Base-by-base conservation (phyloP, 2,888 invertebrate genomes). In the Lymantria monacha region DNA sequence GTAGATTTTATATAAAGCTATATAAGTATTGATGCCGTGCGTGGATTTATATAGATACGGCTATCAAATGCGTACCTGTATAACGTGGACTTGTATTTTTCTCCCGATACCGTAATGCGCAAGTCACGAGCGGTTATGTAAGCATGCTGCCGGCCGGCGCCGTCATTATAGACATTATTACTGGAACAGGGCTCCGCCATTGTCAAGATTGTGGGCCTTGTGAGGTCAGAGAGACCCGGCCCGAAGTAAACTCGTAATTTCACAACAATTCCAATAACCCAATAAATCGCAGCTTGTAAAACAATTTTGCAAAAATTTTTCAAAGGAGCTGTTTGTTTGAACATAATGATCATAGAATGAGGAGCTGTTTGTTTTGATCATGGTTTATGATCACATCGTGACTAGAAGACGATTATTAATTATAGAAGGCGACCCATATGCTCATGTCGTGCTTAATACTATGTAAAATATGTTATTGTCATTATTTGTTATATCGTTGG, bases 201-300 rank as follows among this genome's bases (percentile, higher is more conserved):
- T 90, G 91, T 89, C 89, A 89, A 91, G 90, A 90, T 91, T 90
- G 88, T 83, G 86, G 90, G 89, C 89, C 89, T 91, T 90, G 87
- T 82, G 85, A 88, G 90, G 89, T 90, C 90, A 89, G 85, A 66
- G 63, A 69, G 79, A 79, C 79, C 82, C 74, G 42, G 55, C 49
- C 22, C 61, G 73, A 76, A 73, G 81, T 79, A 81, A 84, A 79
- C 83, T 82, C 80, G 83, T 87, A 89, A 90, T 90, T 90, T 90
- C 76, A 83, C 85, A 79, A 74, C 70, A 67, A 81, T 84, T 81
- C 85, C 81, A 85, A 83, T 86, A 85, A 83, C 82, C 85, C 84
- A 79, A 87, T 86, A 87, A 87, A 85, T 85, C 79, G 77, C 72
- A 76, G 75, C 79, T 84, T 81, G 84, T 83, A 85, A 87, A 87